These are phyloP conservation scores for Drosophila mercatorum DNA, from an alignment of 2,888 invertebrate species.

Conservation along the genomic window DNA sequence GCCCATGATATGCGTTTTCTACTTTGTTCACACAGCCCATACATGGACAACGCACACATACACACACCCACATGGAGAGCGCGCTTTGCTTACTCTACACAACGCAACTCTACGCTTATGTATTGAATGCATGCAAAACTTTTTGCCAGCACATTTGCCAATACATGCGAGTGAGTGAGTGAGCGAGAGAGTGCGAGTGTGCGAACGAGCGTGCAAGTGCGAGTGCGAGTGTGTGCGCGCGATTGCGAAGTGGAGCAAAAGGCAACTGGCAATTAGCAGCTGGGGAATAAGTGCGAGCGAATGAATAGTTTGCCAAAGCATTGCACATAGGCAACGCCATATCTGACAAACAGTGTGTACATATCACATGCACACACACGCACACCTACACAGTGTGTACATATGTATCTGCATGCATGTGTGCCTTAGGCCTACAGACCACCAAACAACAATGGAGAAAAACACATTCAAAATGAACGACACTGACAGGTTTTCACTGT, in stretches of 20 bases:
- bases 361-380: constrained; percentile 21
- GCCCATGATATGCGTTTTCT: constrained; percentile 73
- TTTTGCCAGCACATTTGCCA: constrained; percentile 39
- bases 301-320: constrained; percentile 62
- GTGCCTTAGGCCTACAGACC: constrained; percentile 47
- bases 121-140: constrained; percentile 51
- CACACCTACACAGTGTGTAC: constrained; percentile 19
- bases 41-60: not conserved
- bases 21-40: constrained; percentile 44
- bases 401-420: constrained; percentile 23
- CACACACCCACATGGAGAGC: constrained; percentile 14
- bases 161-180: constrained; percentile 11
- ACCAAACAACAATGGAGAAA: constrained; percentile 43
- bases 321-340: constrained; percentile 56
- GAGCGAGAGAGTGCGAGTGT: constrained; percentile 1
- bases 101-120: constrained; percentile 13
- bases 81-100: constrained; percentile 15
- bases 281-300: constrained; percentile 41
- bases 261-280: constrained; percentile 51
- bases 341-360: constrained; percentile 38
- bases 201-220: not conserved
- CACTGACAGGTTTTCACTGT: constrained; percentile 69
- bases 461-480: constrained; percentile 57
- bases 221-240: constrained; percentile 9
- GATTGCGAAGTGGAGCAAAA: constrained; percentile 54